phyloP scores from a whole-genome alignment of 1,140 invertebrate genomes.

The Cydia pomonella region DNA sequence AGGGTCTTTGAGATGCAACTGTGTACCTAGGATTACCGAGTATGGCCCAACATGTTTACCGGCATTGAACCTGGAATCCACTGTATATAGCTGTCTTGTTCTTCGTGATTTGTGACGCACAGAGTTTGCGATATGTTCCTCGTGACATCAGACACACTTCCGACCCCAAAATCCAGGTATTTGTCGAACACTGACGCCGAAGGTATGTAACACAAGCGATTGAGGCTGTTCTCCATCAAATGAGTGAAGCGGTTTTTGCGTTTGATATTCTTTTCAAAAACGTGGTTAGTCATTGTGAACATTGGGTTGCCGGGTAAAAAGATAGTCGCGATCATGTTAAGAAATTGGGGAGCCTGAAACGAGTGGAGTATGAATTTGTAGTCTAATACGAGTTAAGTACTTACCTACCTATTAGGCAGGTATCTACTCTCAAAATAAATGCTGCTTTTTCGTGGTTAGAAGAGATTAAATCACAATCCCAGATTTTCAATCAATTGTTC shows the following conservation, averaged over 20 bases:
- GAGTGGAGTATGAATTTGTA: constrained; percentile 17
- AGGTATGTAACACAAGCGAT: constrained; percentile 62
- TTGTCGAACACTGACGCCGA: constrained; percentile 65
- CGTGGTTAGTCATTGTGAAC: constrained; percentile 57
- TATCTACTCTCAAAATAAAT: no score
- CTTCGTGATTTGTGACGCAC: constrained; percentile 69
- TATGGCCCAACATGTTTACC: neutral
- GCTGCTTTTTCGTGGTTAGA: no score
- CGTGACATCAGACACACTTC: constrained; percentile 60
- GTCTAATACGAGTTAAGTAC: no score
- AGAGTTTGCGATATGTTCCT: constrained; percentile 71
- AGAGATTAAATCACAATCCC: no score
- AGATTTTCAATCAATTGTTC: no score
- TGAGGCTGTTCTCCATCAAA: constrained; percentile 73
- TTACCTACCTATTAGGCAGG: no score
- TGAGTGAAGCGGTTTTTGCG: constrained; percentile 55
- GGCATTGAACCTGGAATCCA: constrained; percentile 62
- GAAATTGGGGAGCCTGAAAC: constrained; percentile 64
- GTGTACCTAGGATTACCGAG: neutral
- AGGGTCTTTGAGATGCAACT: neutral
- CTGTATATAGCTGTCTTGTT: constrained; percentile 65
- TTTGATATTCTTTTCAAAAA: constrained; percentile 62
- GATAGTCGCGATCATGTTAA: constrained; percentile 61
- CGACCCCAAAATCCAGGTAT: constrained; percentile 69
- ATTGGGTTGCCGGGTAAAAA: constrained; percentile 57